phyloP scores from a whole-genome alignment of 2,888 invertebrate species.

The Subacronicta megacephala region DNA sequence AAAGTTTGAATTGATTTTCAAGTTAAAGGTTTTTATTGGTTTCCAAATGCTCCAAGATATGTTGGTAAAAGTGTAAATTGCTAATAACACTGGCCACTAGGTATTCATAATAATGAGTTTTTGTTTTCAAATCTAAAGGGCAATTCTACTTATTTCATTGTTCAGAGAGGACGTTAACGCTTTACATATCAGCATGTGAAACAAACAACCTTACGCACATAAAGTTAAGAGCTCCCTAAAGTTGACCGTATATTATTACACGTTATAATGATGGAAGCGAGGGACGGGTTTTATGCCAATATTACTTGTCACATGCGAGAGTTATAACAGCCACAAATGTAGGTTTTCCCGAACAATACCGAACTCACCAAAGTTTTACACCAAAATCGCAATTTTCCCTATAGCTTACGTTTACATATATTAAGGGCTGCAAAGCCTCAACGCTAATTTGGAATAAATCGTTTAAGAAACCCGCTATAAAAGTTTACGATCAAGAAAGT shows the following conservation, averaged over 20 bases:
- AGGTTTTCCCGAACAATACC: conserved; percentile 58
- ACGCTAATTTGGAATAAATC: conserved; percentile 35
- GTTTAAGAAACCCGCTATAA: conserved; percentile 36
- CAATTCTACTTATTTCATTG: conserved; percentile 18
- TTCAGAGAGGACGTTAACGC: conserved; percentile 20
- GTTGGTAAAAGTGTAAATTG: neutral
- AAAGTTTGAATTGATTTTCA: neutral
- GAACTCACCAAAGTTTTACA: conserved; percentile 63
- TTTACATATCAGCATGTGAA: conserved; percentile 34
- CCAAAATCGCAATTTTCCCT: conserved; percentile 58
- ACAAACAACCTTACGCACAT: conserved; percentile 59
- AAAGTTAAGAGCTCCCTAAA: conserved; percentile 64
- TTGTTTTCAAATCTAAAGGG: neutral
- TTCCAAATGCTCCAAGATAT: neutral
- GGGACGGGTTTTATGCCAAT: conserved; percentile 68
- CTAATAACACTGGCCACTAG: neutral
- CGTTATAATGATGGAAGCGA: conserved; percentile 68
- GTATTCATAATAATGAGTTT: conserved; percentile 1
- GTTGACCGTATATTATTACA: conserved; percentile 69
- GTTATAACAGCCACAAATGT: conserved; percentile 63
- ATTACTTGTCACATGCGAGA: conserved; percentile 69
- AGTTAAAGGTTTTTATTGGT: conserved; percentile 3
- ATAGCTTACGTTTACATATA: conserved; percentile 48
- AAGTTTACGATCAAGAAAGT: conserved; percentile 46
- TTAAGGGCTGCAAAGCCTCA: conserved; percentile 17